Evolutionary conservation across 2,888 invertebrate genomes (phyloP).

Genomic region (Ametastegia equiseti): DNA sequence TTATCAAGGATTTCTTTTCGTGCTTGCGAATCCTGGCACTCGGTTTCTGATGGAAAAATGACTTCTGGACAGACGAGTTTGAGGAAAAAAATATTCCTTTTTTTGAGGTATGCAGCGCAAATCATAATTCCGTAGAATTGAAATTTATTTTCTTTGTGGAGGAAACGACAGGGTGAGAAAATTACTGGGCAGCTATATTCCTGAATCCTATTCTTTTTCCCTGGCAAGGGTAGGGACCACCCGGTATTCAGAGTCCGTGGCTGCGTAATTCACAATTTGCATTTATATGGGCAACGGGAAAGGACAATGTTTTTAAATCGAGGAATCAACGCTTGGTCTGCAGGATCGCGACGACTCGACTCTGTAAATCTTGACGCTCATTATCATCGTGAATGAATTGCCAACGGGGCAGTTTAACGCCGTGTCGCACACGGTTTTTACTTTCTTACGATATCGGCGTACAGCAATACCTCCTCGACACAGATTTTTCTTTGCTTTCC

Average conservation of each 20-base stretch:
- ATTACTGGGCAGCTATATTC: not conserved
- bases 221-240: not conserved
- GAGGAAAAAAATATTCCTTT: no score
- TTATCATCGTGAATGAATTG: conserved; percentile 8
- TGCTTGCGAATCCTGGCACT: no score
- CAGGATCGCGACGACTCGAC: not conserved
- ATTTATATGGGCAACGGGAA: conserved; percentile 34
- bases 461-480: not conserved
- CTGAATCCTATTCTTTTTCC: not conserved
- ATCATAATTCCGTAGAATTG: no score
- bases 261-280: conserved; percentile 41
- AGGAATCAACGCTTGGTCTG: conserved; percentile 4
- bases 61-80: no score
- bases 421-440: not conserved
- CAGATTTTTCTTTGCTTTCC: not conserved
- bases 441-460: not conserved
- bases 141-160: not conserved
- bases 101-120: no score
- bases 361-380: conserved; percentile 17
- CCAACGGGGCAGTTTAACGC: not conserved
- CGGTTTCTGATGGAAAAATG: no score
- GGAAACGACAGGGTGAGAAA: not conserved
- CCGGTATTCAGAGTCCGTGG: conserved; percentile 1
- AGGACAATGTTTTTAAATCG: conserved; percentile 38
- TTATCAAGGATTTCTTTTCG: no score